Conservation (phyloP, 2,888 invertebrate species). For the Mayetiola destructor region DNA sequence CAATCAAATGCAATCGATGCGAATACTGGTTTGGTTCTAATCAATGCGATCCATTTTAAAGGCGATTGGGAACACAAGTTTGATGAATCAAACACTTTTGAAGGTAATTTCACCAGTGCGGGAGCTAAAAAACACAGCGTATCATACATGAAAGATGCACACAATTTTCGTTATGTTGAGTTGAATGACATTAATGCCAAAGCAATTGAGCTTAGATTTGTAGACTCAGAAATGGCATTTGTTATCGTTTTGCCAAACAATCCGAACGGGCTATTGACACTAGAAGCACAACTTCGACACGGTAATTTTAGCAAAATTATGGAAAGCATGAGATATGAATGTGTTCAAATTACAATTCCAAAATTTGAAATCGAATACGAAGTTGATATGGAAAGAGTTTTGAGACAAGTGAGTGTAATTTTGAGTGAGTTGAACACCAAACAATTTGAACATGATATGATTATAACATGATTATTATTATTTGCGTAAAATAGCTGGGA, state of each 20-base stretch:
- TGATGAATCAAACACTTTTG: constrained; percentile 39
- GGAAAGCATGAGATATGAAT: constrained; percentile 35
- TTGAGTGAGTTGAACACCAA: too few species aligned
- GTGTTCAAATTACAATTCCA: constrained; percentile 56
- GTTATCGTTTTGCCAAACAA: constrained; percentile 58
- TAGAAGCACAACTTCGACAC: constrained; percentile 44
- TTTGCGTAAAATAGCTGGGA: constrained; percentile 62
- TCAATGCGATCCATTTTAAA: constrained; percentile 80
- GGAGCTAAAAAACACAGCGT: constrained; percentile 42
- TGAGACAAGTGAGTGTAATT: constrained; percentile 49
- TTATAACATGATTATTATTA: not conserved
- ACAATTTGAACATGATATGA: not conserved
- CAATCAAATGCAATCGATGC: constrained; percentile 39
- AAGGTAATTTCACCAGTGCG: constrained; percentile 48
- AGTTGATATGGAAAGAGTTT: constrained; percentile 45
- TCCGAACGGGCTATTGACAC: constrained; percentile 44
- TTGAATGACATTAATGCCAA: constrained; percentile 38
- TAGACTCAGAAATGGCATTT: constrained; percentile 54
- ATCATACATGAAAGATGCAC: constrained; percentile 55
- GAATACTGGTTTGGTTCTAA: constrained; percentile 52
- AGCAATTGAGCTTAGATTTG: constrained; percentile 58
- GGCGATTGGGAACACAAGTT: constrained; percentile 61
- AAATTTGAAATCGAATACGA: constrained; percentile 67
- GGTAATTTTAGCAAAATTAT: constrained; percentile 41
- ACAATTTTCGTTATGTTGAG: constrained; percentile 36